A percentile compares a stretch with the other conserved stretches of the same genome.
Conservation (phyloP, 2,888 invertebrate genomes). For the Noctua fimbriata region DNA sequence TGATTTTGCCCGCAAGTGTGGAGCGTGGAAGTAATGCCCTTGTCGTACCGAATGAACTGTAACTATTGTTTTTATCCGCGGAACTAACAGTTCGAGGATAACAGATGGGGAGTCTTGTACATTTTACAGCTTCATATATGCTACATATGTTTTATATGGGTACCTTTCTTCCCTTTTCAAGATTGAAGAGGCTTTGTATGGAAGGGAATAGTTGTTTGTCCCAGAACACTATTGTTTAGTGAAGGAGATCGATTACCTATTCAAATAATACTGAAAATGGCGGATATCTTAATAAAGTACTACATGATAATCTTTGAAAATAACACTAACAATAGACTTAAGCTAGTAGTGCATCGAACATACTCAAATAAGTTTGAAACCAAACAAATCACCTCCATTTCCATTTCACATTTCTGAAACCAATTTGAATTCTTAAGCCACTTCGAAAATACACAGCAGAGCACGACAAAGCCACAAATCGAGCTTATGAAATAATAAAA, state of each 20-base stretch:
- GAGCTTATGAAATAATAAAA: constrained; percentile 49
- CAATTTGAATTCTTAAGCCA: constrained; percentile 46
- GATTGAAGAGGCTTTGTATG: constrained; percentile 32
- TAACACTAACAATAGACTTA: background rate
- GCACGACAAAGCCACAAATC: constrained; percentile 26
- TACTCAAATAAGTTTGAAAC: background rate
- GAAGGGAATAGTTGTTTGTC: constrained; percentile 15
- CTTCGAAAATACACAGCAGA: constrained; percentile 23
- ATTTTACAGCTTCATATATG: constrained; percentile 62
- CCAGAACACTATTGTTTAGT: constrained; percentile 31
- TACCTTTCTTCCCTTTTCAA: constrained; percentile 39
- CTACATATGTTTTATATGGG: constrained; percentile 53
- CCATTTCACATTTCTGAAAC: constrained; percentile 23
- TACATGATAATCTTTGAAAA: background rate
- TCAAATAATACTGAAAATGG: constrained; percentile 5
- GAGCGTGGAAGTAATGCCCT: constrained; percentile 75
- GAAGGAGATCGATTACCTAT: constrained; percentile 20
- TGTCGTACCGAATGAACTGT: constrained; percentile 81
- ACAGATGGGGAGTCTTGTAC: constrained; percentile 61
- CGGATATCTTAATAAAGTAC: background rate
- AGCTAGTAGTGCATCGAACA: background rate
- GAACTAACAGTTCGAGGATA: constrained; percentile 63
- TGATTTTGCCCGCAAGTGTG: constrained; percentile 71
- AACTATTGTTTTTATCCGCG: constrained; percentile 79
- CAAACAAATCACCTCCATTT: constrained; percentile 21